Evolutionary conservation across 2,113 vertebrate species (phyloP).

Genomic region (Synchiropus splendidus): DNA sequence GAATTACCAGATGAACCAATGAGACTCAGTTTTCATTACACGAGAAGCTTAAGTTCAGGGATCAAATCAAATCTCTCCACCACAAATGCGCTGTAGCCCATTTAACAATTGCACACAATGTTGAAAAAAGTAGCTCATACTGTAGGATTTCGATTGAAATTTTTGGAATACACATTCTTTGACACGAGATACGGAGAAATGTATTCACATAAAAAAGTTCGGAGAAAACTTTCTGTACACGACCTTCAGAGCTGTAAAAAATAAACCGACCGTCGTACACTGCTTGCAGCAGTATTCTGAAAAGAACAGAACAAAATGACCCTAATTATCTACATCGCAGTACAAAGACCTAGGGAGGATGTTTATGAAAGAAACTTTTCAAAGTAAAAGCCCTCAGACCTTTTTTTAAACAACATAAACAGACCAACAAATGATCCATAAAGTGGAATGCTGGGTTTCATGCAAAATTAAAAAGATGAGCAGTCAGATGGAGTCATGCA

Average conservation of each 20-base stretch:
- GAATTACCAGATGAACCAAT: constrained; percentile 42
- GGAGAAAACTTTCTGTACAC: constrained; percentile 59
- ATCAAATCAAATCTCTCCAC: constrained; percentile 35
- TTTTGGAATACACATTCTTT: constrained; percentile 38
- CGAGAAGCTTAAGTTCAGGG: no score
- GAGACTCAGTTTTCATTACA: no score
- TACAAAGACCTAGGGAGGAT: constrained; percentile 26
- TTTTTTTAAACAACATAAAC: not conserved
- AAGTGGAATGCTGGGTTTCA: constrained; percentile 34
- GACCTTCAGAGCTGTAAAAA: constrained; percentile 35
- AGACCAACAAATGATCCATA: constrained; percentile 4
- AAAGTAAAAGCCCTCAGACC: constrained; percentile 25
- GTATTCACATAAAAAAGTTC: constrained; percentile 47
- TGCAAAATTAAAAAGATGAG: constrained; percentile 44
- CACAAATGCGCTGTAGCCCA: constrained; percentile 37
- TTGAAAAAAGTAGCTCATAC: constrained; percentile 53
- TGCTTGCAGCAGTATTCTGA: constrained; percentile 4
- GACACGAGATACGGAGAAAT: constrained; percentile 51
- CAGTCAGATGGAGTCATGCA: constrained; percentile 52
- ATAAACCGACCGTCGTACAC: constrained; percentile 17
- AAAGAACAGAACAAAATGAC: constrained; percentile 10
- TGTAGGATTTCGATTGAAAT: constrained; percentile 23
- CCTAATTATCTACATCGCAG: constrained; percentile 57
- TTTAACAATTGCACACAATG: constrained; percentile 43
- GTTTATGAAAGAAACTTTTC: not conserved